A percentile compares a stretch with the other conserved stretches of the same genome.
These are phyloP conservation scores for roundworm (Caenorhabditis elegans) DNA, from an alignment of 1,140 invertebrate genomes.

Conservation along the genomic window DNA sequence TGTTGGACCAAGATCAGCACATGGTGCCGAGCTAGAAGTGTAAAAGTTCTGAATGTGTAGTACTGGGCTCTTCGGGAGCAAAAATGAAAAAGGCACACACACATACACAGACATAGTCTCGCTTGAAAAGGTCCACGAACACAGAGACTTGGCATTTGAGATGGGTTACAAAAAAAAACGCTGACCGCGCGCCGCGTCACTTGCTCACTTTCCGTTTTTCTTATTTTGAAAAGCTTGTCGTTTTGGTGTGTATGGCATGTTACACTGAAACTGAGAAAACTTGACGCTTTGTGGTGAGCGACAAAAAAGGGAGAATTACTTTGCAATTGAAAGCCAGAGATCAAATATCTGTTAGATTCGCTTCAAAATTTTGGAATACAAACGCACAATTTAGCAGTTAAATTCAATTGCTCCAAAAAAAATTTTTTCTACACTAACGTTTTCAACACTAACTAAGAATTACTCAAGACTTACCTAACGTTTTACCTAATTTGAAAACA, in stretches of 20 bases:
- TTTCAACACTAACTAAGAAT: too few relatives aligned
- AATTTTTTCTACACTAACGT: too few relatives aligned
- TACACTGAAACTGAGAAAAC: conserved; percentile 5
- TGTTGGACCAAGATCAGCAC: background rate
- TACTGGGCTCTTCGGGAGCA: too few relatives aligned
- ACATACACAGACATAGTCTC: background rate
- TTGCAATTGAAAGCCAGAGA: too few relatives aligned
- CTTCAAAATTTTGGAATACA: too few relatives aligned
- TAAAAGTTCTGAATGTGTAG: conserved; percentile 13
- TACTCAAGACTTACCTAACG: too few relatives aligned
- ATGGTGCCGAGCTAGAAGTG: background rate
- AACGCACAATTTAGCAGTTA: too few relatives aligned
- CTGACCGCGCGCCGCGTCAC: background rate
- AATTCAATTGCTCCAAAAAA: too few relatives aligned
- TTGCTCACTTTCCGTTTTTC: background rate
- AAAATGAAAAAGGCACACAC: conserved; percentile 4
- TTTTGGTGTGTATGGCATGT: background rate
- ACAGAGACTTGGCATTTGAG: conserved; percentile 6
- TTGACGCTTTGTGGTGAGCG: too few relatives aligned
- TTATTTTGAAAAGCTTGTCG: background rate
- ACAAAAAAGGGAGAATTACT: too few relatives aligned
- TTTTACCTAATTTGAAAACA: too few relatives aligned
- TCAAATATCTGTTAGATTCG: too few relatives aligned
- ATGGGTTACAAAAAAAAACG: conserved; percentile 20
- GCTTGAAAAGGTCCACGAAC: conserved; percentile 13